phyloP scores from a whole-genome alignment of 53 echinoderm and acorn worm species.

The Paracentrotus lividus region DNA sequence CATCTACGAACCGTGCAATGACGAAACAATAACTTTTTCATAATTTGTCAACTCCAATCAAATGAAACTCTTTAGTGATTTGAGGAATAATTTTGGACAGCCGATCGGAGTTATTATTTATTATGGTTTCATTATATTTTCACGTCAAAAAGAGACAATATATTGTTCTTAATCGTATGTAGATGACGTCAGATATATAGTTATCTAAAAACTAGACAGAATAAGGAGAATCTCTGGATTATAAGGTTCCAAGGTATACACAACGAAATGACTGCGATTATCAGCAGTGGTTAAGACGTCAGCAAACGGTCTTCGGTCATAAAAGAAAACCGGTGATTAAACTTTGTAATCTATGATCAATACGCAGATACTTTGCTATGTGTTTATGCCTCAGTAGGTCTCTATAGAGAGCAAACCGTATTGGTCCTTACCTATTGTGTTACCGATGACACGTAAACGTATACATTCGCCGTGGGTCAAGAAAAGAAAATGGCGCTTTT shows the following conservation, averaged over 20 bases:
- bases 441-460: neutral
- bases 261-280: neutral
- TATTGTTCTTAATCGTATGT: neutral
- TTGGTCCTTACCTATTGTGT: constrained; percentile 2
- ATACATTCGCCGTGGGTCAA: neutral
- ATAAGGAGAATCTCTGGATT: neutral
- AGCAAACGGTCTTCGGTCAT: neutral
- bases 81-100: no score
- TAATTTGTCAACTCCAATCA: no score
- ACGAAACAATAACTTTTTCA: no score
- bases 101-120: no score
- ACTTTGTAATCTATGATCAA: constrained; percentile 40
- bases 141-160: neutral
- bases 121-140: neutral
- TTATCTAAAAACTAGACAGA: no score
- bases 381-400: constrained; percentile 7
- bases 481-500: constrained; percentile 27
- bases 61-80: no score
- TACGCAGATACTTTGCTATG: neutral
- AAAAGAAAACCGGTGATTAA: constrained; percentile 22
- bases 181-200: no score
- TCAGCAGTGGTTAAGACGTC: constrained; percentile 33
- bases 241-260: neutral
- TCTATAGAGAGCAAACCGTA: neutral
- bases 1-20: no score